Conservation (phyloP, 2,113 vertebrate species). For the Taxidea taxus region DNA sequence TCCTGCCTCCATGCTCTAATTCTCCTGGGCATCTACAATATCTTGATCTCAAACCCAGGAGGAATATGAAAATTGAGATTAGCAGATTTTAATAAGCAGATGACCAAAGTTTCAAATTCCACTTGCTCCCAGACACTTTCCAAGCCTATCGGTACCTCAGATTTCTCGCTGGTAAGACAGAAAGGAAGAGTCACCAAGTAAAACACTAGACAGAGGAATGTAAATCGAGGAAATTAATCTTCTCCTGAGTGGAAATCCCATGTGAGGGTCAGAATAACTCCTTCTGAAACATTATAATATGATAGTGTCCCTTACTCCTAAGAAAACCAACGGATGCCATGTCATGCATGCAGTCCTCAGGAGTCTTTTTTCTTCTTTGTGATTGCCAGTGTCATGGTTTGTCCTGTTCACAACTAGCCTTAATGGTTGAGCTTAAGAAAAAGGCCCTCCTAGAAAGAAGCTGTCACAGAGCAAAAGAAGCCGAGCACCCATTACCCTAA, state of each 20-base stretch:
- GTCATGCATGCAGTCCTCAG: background rate
- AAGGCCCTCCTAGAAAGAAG: background rate
- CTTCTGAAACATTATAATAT: background rate
- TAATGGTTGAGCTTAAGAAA: background rate
- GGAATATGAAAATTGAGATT: background rate
- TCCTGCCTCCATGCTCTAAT: background rate
- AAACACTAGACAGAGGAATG: background rate
- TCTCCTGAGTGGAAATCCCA: background rate
- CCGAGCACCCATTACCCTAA: background rate
- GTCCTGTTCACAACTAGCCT: background rate
- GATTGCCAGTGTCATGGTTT: background rate
- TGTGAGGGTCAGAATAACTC: background rate
- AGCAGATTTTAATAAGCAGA: background rate
- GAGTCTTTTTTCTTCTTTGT: background rate
- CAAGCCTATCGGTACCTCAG: background rate
- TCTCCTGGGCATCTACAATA: background rate
- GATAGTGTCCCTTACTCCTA: background rate
- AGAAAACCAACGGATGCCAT: background rate
- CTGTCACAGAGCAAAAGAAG: background rate
- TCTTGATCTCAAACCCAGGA: background rate
- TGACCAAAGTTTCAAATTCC: background rate
- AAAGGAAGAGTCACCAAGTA: background rate
- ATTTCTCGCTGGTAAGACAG: background rate
- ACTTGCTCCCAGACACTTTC: background rate
- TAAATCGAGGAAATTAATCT: background rate